Evolutionary conservation across 1,140 invertebrate species (phyloP), one percentile per base, ranked within the genome.

Genomic region (Drosophila persimilis): DNA sequence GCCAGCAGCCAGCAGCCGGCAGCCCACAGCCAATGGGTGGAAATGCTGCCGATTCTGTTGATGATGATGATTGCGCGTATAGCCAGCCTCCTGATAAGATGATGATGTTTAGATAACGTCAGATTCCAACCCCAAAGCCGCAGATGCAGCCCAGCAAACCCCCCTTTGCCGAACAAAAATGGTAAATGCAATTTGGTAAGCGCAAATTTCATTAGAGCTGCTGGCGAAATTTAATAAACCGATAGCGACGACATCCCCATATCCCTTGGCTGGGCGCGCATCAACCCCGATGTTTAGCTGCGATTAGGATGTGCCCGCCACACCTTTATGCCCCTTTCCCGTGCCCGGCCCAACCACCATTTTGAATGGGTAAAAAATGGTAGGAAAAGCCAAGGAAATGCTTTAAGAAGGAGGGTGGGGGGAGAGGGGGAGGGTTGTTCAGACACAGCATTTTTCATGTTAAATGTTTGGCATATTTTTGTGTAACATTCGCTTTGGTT

Each of bases 401-500:
- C 44, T 43, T 41, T 69, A 20, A 8, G 69, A 69, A 20, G 20
- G 2, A 20, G 20, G 20, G 17, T 17, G 17, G 17, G 15, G 15
- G 15, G 15, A 15, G 15, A 1, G 17, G 17, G 17, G 17, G 17
- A 17, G 20, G 20, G 20, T 20, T 20, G 20, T 20, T 60, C 50
- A 22, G 35, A 45, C 39, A 52, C 15, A 58, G 31, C 77, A 73
- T 65, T 60, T 74, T 79, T 72, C 55, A 48, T 39, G 73, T 63
- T 65, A 84, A 85, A 85, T 81, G 81, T 73, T 75, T 81, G 83
- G 65, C 74, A 72, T 81, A 88, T 86, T 86, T 86, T 77, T 77
- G 69, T 69, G 74, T 80, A 71, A 63, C 78, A 86, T 86, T 86
- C 86, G 73, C 70, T 80, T 81, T 50, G 71, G 35, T 39, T 39